These are phyloP conservation scores for Columbina picui DNA, from an alignment of 2,113 vertebrate genomes.

Conservation along the genomic window DNA sequence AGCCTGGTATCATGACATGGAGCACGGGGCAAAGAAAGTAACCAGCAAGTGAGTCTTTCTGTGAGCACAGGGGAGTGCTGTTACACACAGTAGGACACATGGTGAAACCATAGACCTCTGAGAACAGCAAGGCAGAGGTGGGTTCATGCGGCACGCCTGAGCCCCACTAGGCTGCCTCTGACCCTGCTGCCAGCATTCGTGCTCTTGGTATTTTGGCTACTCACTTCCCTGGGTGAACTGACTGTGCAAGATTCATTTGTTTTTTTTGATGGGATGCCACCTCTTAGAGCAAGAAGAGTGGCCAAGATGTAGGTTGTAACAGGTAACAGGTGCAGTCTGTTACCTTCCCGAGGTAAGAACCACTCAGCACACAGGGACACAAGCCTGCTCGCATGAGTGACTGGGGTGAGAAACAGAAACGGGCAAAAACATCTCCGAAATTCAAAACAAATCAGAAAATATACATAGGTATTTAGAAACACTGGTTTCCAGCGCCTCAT, in stretches of 20 bases:
- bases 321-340: not conserved
- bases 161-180: not conserved
- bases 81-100: fast-evolving
- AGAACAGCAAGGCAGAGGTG: not conserved
- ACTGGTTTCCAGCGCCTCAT: not conserved
- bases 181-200: not conserved
- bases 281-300: not conserved
- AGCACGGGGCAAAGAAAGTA: not conserved
- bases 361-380: not conserved
- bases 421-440: not conserved
- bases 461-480: conserved; percentile 24
- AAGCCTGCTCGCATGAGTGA: not conserved
- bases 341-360: not conserved
- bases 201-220: not conserved
- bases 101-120: fast-evolving
- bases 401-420: not conserved
- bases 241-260: not conserved
- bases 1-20: not conserved
- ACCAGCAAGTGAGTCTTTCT: not conserved
- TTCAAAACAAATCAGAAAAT: conserved; percentile 37
- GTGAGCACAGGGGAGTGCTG: not conserved
- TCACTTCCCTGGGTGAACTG: not conserved
- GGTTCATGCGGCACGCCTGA: fast-evolving
- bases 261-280: not conserved
- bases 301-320: not conserved